Base-by-base conservation (phyloP, 2,797 vertebrate species). In the Paedocypris micromegethes region DNA sequence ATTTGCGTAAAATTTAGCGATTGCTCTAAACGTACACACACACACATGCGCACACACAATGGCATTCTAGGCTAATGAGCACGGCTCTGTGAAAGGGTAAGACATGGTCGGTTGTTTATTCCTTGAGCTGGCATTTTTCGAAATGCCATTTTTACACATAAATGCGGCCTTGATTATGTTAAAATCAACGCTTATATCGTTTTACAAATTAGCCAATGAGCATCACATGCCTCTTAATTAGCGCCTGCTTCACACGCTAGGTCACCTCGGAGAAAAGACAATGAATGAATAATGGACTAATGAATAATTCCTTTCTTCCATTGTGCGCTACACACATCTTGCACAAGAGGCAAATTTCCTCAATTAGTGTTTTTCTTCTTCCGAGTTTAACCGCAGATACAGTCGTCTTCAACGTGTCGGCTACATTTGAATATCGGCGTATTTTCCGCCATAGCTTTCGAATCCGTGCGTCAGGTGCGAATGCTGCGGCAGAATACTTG, bases 71-170 rank as follows among this genome's bases (percentile, higher is more conserved):
- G 79, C 78, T 88, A 87, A 88, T 88, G 83, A 87, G 81, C 75
- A 77, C 78, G 62, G 66, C 76, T 71, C 65, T 55, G 63, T 71
- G 54, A 70, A 75, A 82, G 75, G 65, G 75, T 73, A 80, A 80
- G 73, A 73, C 80, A 80, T 72, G 75, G 65, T 60, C 66, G 61
- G 76, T 72, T 86, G 82, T 86, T 86, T 87, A 80, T 85, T 83
- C 71, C 78, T 82, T 78, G 77, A 66, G 76, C 70, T 90, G 89
- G 87, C 86, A 90, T 91, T 91, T 90, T 85, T 80, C 81, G 74
- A 90, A 91, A 90, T 90, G 88, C 80, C 88, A 89, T 77, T 77
- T 82, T 80, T 84, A 81, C 78, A 69, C 71, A 45, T 73, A 50
- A 73, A 74, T 68, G 78, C 68, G 68, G 76, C 75, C 66, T 58